phyloP scores from a whole-genome alignment of 2,113 vertebrate genomes.

The Thomomys bottae region DNA sequence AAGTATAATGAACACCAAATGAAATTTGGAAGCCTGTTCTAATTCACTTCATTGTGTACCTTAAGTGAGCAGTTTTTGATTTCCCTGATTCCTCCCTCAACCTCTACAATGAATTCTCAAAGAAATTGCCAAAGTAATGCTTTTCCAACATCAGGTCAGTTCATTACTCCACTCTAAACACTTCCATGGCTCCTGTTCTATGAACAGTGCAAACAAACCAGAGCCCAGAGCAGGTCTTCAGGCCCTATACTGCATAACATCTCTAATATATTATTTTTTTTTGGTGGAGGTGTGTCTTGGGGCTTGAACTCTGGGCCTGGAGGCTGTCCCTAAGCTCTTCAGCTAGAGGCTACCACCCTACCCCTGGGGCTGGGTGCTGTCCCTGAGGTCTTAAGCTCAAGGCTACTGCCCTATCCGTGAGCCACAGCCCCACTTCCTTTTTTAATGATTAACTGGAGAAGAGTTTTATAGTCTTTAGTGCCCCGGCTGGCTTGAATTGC shows the following conservation, averaged over 20 bases:
- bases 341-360: no score
- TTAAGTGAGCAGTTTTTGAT: conserved; percentile 68
- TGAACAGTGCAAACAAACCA: background rate
- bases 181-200: background rate
- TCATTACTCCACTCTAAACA: background rate
- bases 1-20: conserved; percentile 64
- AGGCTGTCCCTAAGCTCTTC: no score
- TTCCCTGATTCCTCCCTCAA: conserved; percentile 49
- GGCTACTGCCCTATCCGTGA: no score
- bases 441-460: no score
- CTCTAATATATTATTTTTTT: background rate
- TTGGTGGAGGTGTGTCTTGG: no score
- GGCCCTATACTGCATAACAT: no score
- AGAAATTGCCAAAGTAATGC: conserved; percentile 46
- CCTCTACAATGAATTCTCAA: conserved; percentile 19
- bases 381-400: no score
- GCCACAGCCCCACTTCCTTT: no score
- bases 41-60: conserved; percentile 70
- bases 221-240: background rate
- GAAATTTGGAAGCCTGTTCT: conserved; percentile 73
- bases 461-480: no score
- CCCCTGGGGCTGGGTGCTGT: no score
- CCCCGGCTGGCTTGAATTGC: no score
- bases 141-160: background rate
- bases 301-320: no score